Percentiles rank a stretch among this genome's conserved stretches.
Evolutionary conservation across 2,888 invertebrate species (phyloP).

Genomic region (Palloptera scutellata): DNA sequence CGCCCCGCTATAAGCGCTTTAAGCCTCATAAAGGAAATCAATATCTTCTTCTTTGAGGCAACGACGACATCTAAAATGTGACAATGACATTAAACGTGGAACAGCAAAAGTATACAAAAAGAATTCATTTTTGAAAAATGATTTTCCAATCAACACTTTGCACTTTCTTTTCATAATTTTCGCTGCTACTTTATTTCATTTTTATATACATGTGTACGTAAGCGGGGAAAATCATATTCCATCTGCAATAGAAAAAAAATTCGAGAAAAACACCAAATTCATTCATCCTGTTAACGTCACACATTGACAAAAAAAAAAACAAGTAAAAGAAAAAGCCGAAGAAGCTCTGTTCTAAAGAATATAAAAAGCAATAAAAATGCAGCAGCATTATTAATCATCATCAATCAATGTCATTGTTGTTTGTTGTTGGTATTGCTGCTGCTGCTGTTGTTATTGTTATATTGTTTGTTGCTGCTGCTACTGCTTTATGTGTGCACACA

Average conservation of each 20-base stretch:
- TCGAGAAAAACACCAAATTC: neutral
- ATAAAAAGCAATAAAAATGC: conserved; percentile 62
- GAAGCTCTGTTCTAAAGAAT: neutral
- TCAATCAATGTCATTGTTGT: conserved; percentile 60
- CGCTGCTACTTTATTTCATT: neutral
- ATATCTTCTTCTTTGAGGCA: conserved; percentile 13
- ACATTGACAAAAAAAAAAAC: neutral
- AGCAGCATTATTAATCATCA: conserved; percentile 65
- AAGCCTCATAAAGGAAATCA: no score
- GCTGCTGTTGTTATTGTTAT: no score
- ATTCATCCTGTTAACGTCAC: conserved; percentile 1
- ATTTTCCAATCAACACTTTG: conserved; percentile 32
- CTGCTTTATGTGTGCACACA: neutral
- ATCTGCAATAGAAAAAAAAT: neutral
- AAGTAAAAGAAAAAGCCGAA: neutral
- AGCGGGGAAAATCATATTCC: no score
- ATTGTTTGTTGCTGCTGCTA: no score
- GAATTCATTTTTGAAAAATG: conserved; percentile 30
- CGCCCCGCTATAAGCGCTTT: no score
- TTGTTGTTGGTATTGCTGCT: no score
- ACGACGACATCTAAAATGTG: conserved; percentile 39
- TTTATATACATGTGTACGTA: no score
- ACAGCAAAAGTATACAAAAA: no score
- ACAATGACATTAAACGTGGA: no score
- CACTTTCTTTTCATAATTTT: conserved; percentile 20